These are phyloP conservation scores for Lagopus muta DNA, from an alignment of 2,113 vertebrate genomes.

Conservation along the genomic window DNA sequence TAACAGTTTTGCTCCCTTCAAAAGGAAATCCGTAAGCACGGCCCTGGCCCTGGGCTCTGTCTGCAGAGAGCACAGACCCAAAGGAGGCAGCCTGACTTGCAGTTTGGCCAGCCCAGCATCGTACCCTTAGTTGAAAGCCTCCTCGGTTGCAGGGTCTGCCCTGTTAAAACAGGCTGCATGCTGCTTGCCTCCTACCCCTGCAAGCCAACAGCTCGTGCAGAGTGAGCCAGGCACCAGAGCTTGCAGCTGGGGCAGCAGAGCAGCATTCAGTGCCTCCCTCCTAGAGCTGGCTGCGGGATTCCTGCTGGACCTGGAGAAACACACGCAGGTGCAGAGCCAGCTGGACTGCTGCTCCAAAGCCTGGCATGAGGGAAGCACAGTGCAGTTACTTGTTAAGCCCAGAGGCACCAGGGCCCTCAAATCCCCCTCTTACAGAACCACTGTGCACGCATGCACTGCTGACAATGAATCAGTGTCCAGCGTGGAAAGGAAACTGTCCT, in stretches of 20 bases:
- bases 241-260: background rate
- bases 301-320: background rate
- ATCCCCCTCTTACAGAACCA: background rate
- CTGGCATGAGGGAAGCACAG: background rate
- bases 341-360: background rate
- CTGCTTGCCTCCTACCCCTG: background rate
- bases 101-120: background rate
- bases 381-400: background rate
- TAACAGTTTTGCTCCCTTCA: background rate
- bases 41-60: background rate
- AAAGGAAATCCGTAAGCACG: background rate
- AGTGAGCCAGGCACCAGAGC: background rate
- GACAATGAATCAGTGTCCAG: background rate
- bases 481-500: background rate
- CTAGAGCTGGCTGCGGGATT: background rate
- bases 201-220: background rate
- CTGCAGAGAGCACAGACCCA: background rate
- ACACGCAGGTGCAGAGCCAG: background rate
- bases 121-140: background rate
- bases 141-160: background rate
- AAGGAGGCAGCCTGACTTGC: background rate
- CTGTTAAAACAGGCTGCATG: background rate
- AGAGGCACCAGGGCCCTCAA: background rate
- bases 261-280: background rate
- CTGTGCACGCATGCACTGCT: rapidly evolving